Base-by-base conservation (phyloP, 2,888 invertebrate genomes). In the Gastracanthus pulcherrimus region DNA sequence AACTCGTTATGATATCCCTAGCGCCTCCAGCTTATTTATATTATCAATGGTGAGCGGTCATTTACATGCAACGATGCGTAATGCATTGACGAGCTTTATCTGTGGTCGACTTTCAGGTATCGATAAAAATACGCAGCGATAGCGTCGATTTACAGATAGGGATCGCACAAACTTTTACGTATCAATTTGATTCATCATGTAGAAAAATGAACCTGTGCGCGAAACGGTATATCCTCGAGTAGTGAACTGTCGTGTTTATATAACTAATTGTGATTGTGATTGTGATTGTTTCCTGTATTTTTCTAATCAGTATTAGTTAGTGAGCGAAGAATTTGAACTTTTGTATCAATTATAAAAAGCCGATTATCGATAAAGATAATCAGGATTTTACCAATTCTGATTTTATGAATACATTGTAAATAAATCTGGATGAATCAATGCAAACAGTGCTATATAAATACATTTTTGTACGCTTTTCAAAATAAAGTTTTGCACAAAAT, bases 101-200 rank as follows among this genome's bases (percentile, higher is more conserved):
- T 45, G 6, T 23, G 34, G n/a, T 34, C 4, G 58, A 48, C 74
- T 79, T 67, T 67, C 66, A 55, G 3, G 41, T 16, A 29, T 16
- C 41, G 72, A 67, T 72, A 79, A 66, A 78, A 41, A 34, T 58
- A 34, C 36, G 5, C 11, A 38, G 34, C 45, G 71, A 78, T 71
- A 55, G 26, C 29, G 36, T 19, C n/a, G 55, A 58, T 55, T 23
- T 67, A n/a, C 31, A 9, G 79, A 72, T 74, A 60, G 16, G 26
- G 11, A 79, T 79, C 74, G 23, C n/a, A 36, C 13, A 60, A 45
- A 36, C 16, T 64, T 64, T 51, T 62, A 51, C 16, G 51, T 31
- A 5, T 64, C 34, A 29, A 69, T n/a, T 58, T 60, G 23, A 55
- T 3, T 55, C 55, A 55, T 55, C 23, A 1, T 13, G 3, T 5